Evolutionary conservation across 2,888 invertebrate genomes (phyloP).

Genomic region (Helleia helle): DNA sequence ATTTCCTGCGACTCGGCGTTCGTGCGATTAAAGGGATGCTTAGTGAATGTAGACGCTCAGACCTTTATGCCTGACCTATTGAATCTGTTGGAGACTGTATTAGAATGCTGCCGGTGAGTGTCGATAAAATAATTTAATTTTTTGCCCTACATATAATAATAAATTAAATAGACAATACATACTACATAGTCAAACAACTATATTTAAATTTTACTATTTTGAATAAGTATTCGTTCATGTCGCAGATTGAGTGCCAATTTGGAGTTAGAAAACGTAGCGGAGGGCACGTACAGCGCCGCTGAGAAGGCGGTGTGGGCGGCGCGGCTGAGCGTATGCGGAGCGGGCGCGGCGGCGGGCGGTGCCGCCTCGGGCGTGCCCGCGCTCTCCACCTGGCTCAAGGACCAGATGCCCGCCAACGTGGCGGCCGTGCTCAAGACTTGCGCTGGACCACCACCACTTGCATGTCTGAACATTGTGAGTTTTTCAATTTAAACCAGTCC

Average conservation of each 20-base stretch:
- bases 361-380: slow-evolving; percentile 39
- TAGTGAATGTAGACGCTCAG: slow-evolving; percentile 69
- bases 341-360: slow-evolving; percentile 29
- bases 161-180: too few relatives aligned
- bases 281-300: slow-evolving; percentile 31
- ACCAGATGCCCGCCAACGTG: slow-evolving; percentile 44
- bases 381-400: slow-evolving; percentile 52
- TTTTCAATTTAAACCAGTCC: too few relatives aligned
- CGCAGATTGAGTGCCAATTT: slow-evolving; percentile 50
- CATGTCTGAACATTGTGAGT: slow-evolving; percentile 40
- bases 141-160: too few relatives aligned
- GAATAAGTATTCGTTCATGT: too few relatives aligned
- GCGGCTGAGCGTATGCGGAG: slow-evolving; percentile 48
- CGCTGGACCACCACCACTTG: slow-evolving; percentile 41
- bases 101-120: slow-evolving; percentile 75
- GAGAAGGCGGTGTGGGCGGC: slow-evolving; percentile 41
- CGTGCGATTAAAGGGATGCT: slow-evolving; percentile 80
- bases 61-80: slow-evolving; percentile 79
- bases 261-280: slow-evolving; percentile 43
- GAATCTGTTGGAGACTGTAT: slow-evolving; percentile 76
- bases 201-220: too few relatives aligned
- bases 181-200: too few relatives aligned
- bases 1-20: slow-evolving; percentile 84
- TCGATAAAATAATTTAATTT: too few relatives aligned
- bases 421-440: slow-evolving; percentile 45